Base-by-base conservation (phyloP, 2,888 invertebrate genomes). In the Augochlorella aurata region DNA sequence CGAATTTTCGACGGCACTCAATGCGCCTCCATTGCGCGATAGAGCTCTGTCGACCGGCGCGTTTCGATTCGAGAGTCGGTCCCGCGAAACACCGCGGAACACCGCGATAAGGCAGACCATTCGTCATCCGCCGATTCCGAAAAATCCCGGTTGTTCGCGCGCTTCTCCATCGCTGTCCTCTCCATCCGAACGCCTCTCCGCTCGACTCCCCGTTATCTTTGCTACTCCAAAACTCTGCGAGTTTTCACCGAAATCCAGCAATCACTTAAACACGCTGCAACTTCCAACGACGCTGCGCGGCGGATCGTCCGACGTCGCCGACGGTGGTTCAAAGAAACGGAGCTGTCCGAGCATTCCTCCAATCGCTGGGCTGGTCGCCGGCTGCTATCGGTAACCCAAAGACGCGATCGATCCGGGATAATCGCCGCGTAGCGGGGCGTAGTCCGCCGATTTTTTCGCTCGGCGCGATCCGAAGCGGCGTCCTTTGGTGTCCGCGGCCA, bases 1-100 rank as follows among this genome's bases (percentile, higher is more conserved):
- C 63, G 74, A 88, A 88, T 88, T 88, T 88, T 88, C 67, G 87
- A 87, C 86, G 81, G 65, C 77, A 82, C 88, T 88, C 83, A 65
- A 79, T 81, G 86, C 74, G 8, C 29, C 61, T 67, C 72, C 79
- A 77, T 82, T 70, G 87, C 82, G 29, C 63, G 38, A 63, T 38
- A 38, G 63, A n/a, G 29, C n/a, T 0, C 38, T 38, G 38, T 63
- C 47, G 73, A 63, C 73, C 24, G 38, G 38, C 58, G 74, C 78
- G 81, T 70, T 77, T 65, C 50, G 61, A 70, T 71, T 63, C 38
- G 38, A 38, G 38, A 38, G 38, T 4, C 5, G 54, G 54, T 82
- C 65, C 84, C 77, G 71, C 47, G 78, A n/a, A 74, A 47, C 61
- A 61, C 74, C 72, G 7, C 77, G 65, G 71, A 79, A 79, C 75